Conservation (phyloP, 1,140 invertebrate species). For the Pollicipes pollicipes region DNA sequence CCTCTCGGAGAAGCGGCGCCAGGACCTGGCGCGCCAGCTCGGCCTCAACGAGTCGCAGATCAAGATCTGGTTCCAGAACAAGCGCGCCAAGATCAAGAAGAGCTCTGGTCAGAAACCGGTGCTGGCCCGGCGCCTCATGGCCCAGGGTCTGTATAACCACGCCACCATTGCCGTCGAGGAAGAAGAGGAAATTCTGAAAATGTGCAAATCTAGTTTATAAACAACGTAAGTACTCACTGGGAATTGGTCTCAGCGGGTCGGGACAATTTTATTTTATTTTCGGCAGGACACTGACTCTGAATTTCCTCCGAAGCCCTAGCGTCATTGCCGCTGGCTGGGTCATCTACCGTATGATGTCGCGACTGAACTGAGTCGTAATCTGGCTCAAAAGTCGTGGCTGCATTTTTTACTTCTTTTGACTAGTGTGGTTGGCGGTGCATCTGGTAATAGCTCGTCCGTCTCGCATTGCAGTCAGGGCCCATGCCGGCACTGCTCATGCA, state of each 20-base stretch:
- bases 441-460: too few species aligned
- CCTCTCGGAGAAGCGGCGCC: constrained; percentile 38
- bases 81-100: constrained; percentile 48
- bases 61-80: constrained; percentile 51
- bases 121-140: constrained; percentile 39
- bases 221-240: not conserved
- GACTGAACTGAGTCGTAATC: too few species aligned
- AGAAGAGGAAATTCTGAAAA: constrained; percentile 18
- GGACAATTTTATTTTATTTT: not conserved
- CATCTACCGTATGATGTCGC: too few species aligned
- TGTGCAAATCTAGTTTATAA: not conserved
- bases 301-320: not conserved
- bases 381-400: too few species aligned
- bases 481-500: too few species aligned
- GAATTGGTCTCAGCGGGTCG: not conserved
- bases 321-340: too few species aligned
- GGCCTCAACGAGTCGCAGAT: constrained; percentile 43
- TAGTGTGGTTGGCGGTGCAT: too few species aligned
- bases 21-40: constrained; percentile 36
- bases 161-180: constrained; percentile 27
- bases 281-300: not conserved
- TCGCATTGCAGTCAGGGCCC: too few species aligned
- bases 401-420: too few species aligned
- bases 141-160: constrained; percentile 44
- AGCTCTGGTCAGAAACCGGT: constrained; percentile 30